Evolutionary conservation across 2,113 vertebrate species (phyloP), one percentile per base, ranked within the genome.

Genomic region (Microtus ochrogaster): DNA sequence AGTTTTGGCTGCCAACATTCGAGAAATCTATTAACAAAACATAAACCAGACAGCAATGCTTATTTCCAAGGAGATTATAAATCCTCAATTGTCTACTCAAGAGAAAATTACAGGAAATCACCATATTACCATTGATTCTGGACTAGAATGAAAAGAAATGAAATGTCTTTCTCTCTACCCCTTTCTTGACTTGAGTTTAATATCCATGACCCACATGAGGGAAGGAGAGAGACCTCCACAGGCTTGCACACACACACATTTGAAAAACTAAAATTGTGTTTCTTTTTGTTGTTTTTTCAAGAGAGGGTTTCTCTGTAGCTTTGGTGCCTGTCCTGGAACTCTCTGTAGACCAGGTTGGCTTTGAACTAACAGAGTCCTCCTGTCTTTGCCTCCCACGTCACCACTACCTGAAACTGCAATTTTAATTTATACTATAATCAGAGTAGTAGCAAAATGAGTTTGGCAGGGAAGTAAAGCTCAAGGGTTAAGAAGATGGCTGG

Each of bases 1-100:
- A 0, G 99, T 98, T 98, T 99, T 99, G 70, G 99, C 99, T 76
- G 99, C 99, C 96, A 99, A 98, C 99, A 99, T 99, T 94, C 99
- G 99, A 97, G 99, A 99, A 97, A 99, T 99, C 99, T 99, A 97
- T 92, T 28, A 41, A 94, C 82, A 97, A 76, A 76, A 87, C 72
- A 94, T 76, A 2, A 96, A 44, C 76, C 93, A 95, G 22, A 7
- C 24, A 91, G 47, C 78, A 55, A 89, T 66, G 81, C 1, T 73
- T 52, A 4, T 88, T 61, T 73, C 33, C 66, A 90, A 84, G 28
- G 39, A 78, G 19, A 91, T 4, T 5, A 0, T 65, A 85, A 94
- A 74, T 33, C 19, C 49, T 24, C n/a, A 94, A 76, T 24, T 72
- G 7, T 55, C 73, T 73, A 83, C 22, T 74, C 30, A 81, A 30